Percentiles rank a stretch among this genome's conserved stretches.
Conservation (phyloP, 2,888 invertebrate species). For the Volucella inflata region DNA sequence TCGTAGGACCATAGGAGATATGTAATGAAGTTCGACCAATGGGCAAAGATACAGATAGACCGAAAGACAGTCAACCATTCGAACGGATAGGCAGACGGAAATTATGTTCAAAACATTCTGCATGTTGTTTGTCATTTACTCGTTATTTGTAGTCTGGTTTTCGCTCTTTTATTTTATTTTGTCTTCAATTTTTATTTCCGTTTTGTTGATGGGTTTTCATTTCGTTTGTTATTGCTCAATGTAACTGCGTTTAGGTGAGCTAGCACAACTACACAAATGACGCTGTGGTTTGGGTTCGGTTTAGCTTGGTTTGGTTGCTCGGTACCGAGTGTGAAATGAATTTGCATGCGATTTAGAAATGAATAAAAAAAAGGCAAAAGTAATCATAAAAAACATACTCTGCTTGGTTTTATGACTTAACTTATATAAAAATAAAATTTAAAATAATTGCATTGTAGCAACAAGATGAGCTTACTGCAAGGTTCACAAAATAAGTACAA, state of each 20-base stretch:
- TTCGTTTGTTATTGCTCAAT: constrained; percentile 55
- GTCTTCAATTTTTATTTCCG: constrained; percentile 63
- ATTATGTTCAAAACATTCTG: constrained; percentile 64
- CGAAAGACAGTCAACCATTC: constrained; percentile 3
- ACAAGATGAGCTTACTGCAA: constrained; percentile 5
- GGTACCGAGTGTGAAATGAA: constrained; percentile 55
- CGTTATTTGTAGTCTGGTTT: constrained; percentile 29
- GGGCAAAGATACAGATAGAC: neutral
- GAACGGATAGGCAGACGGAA: constrained; percentile 52
- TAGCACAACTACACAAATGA: constrained; percentile 4
- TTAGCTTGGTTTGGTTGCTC: constrained; percentile 6
- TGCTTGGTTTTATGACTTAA: constrained; percentile 24
- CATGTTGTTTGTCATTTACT: constrained; percentile 35
- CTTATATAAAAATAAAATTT: constrained; percentile 17
- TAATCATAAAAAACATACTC: constrained; percentile 24
- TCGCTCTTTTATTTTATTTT: constrained; percentile 25
- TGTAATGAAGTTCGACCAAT: constrained; percentile 13
- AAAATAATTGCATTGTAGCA: constrained; percentile 38
- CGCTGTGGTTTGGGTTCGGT: neutral
- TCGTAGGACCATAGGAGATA: neutral
- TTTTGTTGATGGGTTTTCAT: constrained; percentile 65
- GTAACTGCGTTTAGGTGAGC: constrained; percentile 32
- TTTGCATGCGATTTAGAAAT: constrained; percentile 52
- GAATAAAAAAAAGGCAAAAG: constrained; percentile 9
- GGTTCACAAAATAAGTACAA: neutral